A percentile compares a stretch with the other conserved stretches of the same genome.
Evolutionary conservation across 2,113 vertebrate genomes (phyloP).

Genomic region (Physeter macrocephalus): DNA sequence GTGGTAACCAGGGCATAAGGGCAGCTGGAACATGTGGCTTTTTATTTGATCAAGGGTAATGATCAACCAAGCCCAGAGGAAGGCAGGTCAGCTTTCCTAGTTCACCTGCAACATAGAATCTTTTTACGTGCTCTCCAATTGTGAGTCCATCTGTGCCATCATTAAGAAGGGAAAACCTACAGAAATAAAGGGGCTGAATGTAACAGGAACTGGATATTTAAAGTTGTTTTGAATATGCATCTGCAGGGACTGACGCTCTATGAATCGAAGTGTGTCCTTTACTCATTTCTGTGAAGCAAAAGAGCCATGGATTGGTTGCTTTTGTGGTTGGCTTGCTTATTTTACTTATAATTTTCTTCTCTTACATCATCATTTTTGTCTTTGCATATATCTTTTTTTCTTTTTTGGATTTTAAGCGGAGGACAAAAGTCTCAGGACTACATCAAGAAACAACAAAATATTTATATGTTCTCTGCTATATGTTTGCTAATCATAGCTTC

Average conservation of each 20-base stretch:
- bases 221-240: neutral
- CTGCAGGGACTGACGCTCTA: neutral
- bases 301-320: neutral
- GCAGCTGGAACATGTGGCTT: constrained; percentile 84
- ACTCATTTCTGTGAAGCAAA: neutral
- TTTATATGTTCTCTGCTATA: neutral
- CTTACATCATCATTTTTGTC: neutral
- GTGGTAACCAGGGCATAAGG: constrained; percentile 82
- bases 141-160: constrained; percentile 68
- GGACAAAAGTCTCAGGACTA: neutral
- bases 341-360: neutral
- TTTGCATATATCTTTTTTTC: neutral
- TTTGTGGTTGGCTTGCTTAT: neutral
- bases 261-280: neutral
- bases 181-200: constrained; percentile 30
- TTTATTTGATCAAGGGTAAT: constrained; percentile 89
- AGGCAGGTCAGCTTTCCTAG: constrained; percentile 78
- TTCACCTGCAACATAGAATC: constrained; percentile 77
- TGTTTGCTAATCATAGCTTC: neutral
- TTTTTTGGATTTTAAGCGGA: neutral
- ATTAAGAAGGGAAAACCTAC: constrained; percentile 41
- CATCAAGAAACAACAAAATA: neutral
- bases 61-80: constrained; percentile 84
- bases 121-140: constrained; percentile 71
- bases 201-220: neutral